Percentiles rank a stretch among this genome's conserved stretches.
Evolutionary conservation across 2,797 vertebrate species (phyloP).

Genomic region (Molossus alvarezi): DNA sequence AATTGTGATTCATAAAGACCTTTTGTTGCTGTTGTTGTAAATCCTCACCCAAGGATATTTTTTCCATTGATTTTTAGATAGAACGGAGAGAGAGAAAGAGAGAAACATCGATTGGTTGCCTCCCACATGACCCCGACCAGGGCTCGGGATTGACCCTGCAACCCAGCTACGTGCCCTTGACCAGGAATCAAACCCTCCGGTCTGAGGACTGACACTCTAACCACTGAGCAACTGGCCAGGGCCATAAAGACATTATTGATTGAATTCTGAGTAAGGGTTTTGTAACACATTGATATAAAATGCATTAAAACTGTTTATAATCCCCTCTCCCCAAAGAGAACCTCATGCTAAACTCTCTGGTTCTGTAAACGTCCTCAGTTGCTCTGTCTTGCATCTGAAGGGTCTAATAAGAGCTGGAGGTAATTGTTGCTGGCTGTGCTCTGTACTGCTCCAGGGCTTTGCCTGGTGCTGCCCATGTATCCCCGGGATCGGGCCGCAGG

Average conservation of each 20-base stretch:
- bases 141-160: no score
- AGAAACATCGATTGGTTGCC: no score
- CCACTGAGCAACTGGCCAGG: no score
- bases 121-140: no score
- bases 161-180: no score
- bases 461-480: neutral
- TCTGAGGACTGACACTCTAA: no score
- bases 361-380: neutral
- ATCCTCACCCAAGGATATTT: no score
- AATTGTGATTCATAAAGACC: no score
- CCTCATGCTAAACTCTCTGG: fast-evolving
- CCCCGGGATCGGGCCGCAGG: fast-evolving
- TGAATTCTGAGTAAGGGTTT: neutral
- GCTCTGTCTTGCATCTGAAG: neutral
- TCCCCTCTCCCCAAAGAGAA: neutral
- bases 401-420: fast-evolving
- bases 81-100: no score
- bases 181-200: no score
- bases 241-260: neutral
- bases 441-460: fast-evolving
- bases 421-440: fast-evolving
- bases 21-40: no score
- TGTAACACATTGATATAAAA: neutral
- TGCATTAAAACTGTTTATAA: neutral
- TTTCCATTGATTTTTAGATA: no score